Evolutionary conservation across 2,113 vertebrate genomes (phyloP).

Genomic region (Hyaena hyaena): DNA sequence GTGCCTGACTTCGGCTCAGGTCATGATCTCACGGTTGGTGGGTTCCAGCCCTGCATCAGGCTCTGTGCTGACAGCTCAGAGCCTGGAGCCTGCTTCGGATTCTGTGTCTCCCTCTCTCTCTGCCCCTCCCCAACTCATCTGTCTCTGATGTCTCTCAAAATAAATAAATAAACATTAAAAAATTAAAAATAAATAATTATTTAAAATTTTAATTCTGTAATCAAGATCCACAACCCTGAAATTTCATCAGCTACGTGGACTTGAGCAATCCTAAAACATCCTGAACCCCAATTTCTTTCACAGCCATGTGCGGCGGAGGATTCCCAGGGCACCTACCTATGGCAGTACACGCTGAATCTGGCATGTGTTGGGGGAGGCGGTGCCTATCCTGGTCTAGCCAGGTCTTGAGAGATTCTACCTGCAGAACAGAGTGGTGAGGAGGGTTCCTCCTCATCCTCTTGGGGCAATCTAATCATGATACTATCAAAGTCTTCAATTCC

Average conservation of each 20-base stretch:
- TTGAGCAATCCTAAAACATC: not conserved
- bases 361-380: not conserved
- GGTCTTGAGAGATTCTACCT: not conserved
- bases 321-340: not conserved
- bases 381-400: not conserved
- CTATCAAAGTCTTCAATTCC: not conserved
- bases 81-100: too few species aligned
- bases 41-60: too few species aligned
- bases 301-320: too few species aligned
- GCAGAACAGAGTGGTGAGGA: too few species aligned
- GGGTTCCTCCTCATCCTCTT: not conserved
- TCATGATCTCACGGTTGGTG: too few species aligned
- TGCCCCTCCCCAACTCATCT: too few species aligned
- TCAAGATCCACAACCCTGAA: not conserved
- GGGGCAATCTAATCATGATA: not conserved
- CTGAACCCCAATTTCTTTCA: not conserved
- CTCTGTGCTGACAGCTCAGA: too few species aligned
- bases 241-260: not conserved
- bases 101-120: too few species aligned
- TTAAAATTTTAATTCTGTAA: not conserved
- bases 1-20: too few species aligned
- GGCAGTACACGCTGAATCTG: not conserved
- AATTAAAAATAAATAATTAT: too few species aligned
- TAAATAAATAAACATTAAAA: too few species aligned
- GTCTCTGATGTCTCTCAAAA: too few species aligned